Conservation (phyloP, 2,113 vertebrate species). For the Phylloscopus whistleri region DNA sequence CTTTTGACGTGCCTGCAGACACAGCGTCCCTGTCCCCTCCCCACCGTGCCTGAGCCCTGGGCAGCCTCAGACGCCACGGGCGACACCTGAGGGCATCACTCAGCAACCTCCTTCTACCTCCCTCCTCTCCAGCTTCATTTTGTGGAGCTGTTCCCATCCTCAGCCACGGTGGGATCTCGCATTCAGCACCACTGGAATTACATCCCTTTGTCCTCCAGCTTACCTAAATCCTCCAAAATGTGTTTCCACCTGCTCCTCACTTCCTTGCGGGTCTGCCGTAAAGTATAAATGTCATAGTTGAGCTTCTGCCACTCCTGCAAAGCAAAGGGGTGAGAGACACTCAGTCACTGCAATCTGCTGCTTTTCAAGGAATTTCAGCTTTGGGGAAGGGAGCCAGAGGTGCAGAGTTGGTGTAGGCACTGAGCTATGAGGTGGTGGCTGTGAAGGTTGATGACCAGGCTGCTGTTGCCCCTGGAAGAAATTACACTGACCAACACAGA, state of each 20-base stretch:
- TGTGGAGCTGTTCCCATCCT: neutral
- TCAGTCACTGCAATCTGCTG: neutral
- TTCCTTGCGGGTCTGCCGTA: conserved; percentile 81
- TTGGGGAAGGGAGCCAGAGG: neutral
- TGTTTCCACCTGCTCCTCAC: conserved; percentile 85
- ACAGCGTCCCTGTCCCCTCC: fast-evolving
- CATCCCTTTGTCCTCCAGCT: neutral
- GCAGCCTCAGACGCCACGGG: neutral
- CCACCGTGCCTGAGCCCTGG: fast-evolving
- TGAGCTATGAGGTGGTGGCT: neutral
- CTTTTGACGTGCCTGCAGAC: neutral
- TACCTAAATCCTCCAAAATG: conserved; percentile 87
- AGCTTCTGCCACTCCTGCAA: conserved; percentile 92
- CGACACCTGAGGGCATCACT: neutral
- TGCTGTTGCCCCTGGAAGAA: neutral
- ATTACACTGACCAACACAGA: neutral
- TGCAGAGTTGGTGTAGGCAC: neutral
- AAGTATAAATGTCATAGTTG: conserved; percentile 87
- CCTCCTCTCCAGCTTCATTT: neutral
- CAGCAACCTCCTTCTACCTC: neutral
- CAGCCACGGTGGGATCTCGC: fast-evolving
- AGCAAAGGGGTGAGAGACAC: neutral
- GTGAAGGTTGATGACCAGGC: neutral
- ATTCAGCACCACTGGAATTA: neutral
- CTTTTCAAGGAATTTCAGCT: neutral